Evolutionary conservation across 1,140 invertebrate species (phyloP), one percentile per base, ranked within the genome.

Genomic region (Muscidifurax raptorellus): DNA sequence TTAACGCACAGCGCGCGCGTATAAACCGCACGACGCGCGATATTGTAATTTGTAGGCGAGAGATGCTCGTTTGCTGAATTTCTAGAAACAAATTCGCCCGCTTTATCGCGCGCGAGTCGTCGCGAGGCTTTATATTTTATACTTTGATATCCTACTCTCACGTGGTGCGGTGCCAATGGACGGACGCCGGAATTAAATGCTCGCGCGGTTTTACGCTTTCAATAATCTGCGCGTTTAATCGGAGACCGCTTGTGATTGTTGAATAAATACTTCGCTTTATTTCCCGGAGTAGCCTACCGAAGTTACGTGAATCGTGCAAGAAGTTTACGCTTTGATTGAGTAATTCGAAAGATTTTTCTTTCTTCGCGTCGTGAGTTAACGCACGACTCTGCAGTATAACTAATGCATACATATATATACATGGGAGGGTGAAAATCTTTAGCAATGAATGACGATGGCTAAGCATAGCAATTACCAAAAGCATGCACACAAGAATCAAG

Each of bases 181-280:
- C 25, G 32, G 9, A 40, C 71, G 30, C 2, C 30, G 18, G 71
- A 72, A 82, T 82, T 66, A 76, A 82, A 66, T 22, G 44, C 30
- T 76, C 59, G 6, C 5, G 25, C 27, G 12, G 47, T 13, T 83
- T 83, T 69, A 83, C 64, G 25, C n/a, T 77, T 83, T 83, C 52
- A 77, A 78, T 83, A 47, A 83, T 32, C 2, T 69, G 0, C 15
- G 0, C 18, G 74, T 4, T 83, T 83, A 40, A 83, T 78, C 59
- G 59, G 52, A 36, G 1, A 0, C 27, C 9, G 75, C 40, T n/a
- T n/a, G n/a, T n/a, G 32, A 76, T 78, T 77, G 15, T 83, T 83
- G 77, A 71, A 47, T 78, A 52, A 69, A 78, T 32, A 77, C 52
- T 44, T 59, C 22, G 22, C 52, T 59, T 83, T 66, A 66, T 64